phyloP scores from a whole-genome alignment of 2,888 invertebrate genomes.

The Lepidocyrtinus sp. region DNA sequence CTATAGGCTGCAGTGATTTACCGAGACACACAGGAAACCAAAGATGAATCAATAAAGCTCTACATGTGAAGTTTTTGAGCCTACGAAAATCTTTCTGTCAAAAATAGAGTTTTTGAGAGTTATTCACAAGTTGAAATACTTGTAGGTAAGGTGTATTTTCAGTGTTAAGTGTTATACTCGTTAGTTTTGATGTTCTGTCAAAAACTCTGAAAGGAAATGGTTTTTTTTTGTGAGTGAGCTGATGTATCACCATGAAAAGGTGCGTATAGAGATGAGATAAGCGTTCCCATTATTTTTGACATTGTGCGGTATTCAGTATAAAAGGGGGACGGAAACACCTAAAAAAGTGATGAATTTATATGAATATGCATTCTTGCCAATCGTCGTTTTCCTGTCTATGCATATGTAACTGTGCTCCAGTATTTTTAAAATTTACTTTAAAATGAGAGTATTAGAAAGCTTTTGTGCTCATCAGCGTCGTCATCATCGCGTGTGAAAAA shows the following conservation, averaged over 20 bases:
- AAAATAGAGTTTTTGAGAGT: not conserved
- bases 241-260: conserved; percentile 1
- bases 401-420: conserved; percentile 28
- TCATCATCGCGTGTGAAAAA: conserved; percentile 33
- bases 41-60: too few species aligned
- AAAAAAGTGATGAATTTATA: conserved; percentile 22
- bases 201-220: not conserved
- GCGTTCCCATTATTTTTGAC: conserved; percentile 30
- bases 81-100: not conserved
- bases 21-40: too few species aligned
- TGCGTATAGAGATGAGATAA: too few species aligned
- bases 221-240: not conserved
- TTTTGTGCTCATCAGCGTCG: conserved; percentile 23
- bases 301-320: conserved; percentile 30
- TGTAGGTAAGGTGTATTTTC: conserved; percentile 17
- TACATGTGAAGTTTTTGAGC: too few species aligned
- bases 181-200: conserved; percentile 5
- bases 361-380: conserved; percentile 3
- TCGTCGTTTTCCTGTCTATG: not conserved
- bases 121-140: conserved; percentile 33
- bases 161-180: too few species aligned
- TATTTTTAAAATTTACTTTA: conserved; percentile 34
- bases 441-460: too few species aligned
- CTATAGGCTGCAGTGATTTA: not conserved
- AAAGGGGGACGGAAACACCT: conserved; percentile 43